Percentiles rank a stretch among this genome's conserved stretches.
Evolutionary conservation across 2,888 invertebrate species (phyloP).

Genomic region (Diaperis boleti): DNA sequence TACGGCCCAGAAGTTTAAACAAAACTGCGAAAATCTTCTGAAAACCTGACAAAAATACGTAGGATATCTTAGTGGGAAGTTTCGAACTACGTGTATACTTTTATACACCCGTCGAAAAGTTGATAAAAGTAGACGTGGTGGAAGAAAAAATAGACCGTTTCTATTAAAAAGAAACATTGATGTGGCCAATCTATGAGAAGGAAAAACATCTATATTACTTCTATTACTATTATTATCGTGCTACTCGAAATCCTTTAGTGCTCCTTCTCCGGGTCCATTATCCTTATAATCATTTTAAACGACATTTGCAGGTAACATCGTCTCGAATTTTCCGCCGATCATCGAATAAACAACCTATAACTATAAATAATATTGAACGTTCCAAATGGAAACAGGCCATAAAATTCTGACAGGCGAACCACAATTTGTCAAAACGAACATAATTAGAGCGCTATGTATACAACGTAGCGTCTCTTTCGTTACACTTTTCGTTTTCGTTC

Average conservation of each 20-base stretch:
- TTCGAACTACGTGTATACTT: constrained; percentile 4
- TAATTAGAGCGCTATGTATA: too few relatives aligned
- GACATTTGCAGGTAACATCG: constrained; percentile 19
- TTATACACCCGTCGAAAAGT: constrained; percentile 4
- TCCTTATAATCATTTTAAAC: constrained; percentile 18
- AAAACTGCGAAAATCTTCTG: constrained; percentile 8
- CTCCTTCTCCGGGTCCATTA: neutral
- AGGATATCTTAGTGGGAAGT: constrained; percentile 5
- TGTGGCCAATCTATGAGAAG: neutral
- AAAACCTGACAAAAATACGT: constrained; percentile 7
- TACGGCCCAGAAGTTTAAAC: neutral
- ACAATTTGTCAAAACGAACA: constrained; percentile 25
- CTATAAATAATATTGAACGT: constrained; percentile 25
- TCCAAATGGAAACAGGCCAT: constrained; percentile 22
- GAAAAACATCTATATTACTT: neutral
- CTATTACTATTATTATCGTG: neutral
- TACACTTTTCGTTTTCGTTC: too few relatives aligned
- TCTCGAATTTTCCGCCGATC: constrained; percentile 21
- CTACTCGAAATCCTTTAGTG: neutral
- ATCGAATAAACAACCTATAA: constrained; percentile 31
- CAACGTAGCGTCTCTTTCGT: too few relatives aligned
- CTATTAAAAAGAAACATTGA: neutral
- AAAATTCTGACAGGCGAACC: constrained; percentile 27
- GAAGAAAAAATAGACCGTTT: neutral
- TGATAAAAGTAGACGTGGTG: constrained; percentile 3